These are phyloP conservation scores for Aurelia sp. DNA, from an alignment of 30 jellyfish, hydroid and myxozoan genomes.

Conservation along the genomic window DNA sequence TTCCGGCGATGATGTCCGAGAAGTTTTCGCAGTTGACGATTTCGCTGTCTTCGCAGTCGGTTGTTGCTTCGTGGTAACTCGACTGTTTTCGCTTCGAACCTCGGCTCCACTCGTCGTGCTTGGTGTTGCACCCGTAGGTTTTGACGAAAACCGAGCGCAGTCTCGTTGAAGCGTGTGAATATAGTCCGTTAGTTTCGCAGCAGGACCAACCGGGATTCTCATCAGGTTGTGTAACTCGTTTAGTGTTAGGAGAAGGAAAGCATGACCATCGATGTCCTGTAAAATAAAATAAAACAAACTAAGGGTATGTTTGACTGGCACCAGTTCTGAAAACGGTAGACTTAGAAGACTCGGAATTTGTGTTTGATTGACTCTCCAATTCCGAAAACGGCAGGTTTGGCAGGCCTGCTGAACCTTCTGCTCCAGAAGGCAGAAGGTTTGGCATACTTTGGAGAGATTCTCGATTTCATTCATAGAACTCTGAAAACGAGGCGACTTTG, in stretches of 20 bases:
- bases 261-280: constrained; percentile 96
- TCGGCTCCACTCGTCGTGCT: not conserved
- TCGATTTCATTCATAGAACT: too few relatives aligned
- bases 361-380: too few relatives aligned
- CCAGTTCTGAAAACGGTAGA: too few relatives aligned
- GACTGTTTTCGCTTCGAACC: not conserved
- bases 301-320: too few relatives aligned
- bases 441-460: too few relatives aligned
- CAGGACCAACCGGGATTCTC: constrained; percentile 87
- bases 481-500: too few relatives aligned
- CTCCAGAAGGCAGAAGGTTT: too few relatives aligned
- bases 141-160: constrained; percentile 35
- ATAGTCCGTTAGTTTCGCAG: constrained; percentile 85
- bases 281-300: not conserved
- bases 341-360: too few relatives aligned
- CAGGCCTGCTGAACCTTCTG: too few relatives aligned
- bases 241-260: constrained; percentile 88
- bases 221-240: constrained; percentile 91
- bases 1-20: constrained; percentile 46
- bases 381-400: too few relatives aligned
- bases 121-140: constrained; percentile 40
- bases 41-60: not conserved
- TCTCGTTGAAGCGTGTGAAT: constrained; percentile 82
- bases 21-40: constrained; percentile 15
- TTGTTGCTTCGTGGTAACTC: constrained; percentile 11